Evolutionary conservation across 2,888 invertebrate genomes (phyloP).

Genomic region (Meloe dianella): DNA sequence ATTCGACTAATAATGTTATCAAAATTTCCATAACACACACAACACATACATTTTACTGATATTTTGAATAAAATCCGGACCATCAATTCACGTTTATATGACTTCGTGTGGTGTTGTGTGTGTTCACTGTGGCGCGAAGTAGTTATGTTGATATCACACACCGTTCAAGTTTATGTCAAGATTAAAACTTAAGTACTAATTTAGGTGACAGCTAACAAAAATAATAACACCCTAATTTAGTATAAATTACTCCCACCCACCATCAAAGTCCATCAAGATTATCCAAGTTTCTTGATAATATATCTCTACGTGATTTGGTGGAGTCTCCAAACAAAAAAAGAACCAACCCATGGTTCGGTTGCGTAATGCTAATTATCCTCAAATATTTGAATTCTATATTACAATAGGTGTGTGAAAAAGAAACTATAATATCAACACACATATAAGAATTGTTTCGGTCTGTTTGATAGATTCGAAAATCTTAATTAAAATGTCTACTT

Average conservation of each 20-base stretch:
- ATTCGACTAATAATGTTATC: slow-evolving; percentile 31
- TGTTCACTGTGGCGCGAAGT: slow-evolving; percentile 43
- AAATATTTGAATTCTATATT: slow-evolving; percentile 6
- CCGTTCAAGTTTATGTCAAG: slow-evolving; percentile 43
- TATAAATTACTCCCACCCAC: not conserved
- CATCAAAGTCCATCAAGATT: not conserved
- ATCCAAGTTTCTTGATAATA: not conserved
- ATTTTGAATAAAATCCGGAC: slow-evolving; percentile 41
- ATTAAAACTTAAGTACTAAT: slow-evolving; percentile 23
- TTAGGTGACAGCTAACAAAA: slow-evolving; percentile 10
- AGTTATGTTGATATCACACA: slow-evolving; percentile 49
- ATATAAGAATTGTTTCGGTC: slow-evolving; percentile 37
- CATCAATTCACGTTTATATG: slow-evolving; percentile 52
- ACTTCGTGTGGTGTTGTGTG: slow-evolving; percentile 43
- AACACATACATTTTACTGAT: not conserved
- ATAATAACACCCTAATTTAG: slow-evolving; percentile 5
- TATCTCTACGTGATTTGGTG: not conserved
- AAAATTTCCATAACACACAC: slow-evolving; percentile 24
- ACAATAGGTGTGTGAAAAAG: slow-evolving; percentile 2
- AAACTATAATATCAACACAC: not conserved
- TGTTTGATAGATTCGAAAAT: slow-evolving; percentile 37
- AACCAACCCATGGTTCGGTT: slow-evolving; percentile 7
- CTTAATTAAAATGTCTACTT: slow-evolving; percentile 47
- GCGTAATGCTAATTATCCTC: not conserved
- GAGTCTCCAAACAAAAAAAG: not conserved